Evolutionary conservation across 2,888 invertebrate species (phyloP), one percentile per base, ranked within the genome.

Genomic region (Mylabris sibirica): DNA sequence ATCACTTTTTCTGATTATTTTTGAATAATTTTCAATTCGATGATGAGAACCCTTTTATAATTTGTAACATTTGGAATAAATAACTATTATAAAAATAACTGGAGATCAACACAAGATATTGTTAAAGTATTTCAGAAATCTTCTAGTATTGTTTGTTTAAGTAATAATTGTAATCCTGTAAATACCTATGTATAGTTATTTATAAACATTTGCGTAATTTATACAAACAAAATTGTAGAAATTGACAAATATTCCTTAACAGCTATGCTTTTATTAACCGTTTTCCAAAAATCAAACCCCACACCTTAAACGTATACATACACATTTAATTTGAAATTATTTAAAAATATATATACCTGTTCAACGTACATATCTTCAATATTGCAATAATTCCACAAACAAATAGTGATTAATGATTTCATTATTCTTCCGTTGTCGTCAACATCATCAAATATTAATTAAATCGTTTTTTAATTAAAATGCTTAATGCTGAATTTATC

Each of bases 101-200:
- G 24, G 6, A 11, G 53, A 53, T 53, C 70, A 75, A 71, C 68
- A 73, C 70, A 66, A 49, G 34, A 72, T 63, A 66, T 74, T 73
- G 72, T 72, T 70, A 71, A 60, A 66, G 68, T 65, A 69, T 71
- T 71, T 74, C 64, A 71, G 63, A 72, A 70, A 63, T 69, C 71
- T 74, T 73, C 67, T 72, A 74, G 69, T 71, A 72, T 64, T 70
- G 64, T 64, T 72, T 68, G 67, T 74, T 70, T 72, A 30, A 68
- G 66, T 68, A 65, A 59, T 71, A n/a, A 68, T 72, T 76, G 74
- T 78, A 80, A 73, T 78, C 80, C 76, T 85, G 84, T 85, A 85
- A 83, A 85, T 85, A 85, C 84, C 84, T 84, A 84, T 85, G 84
- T 85, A 84, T 83, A 84, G 83, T 82, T 83, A 84, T 80, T 82